Evolutionary conservation across 2,797 vertebrate species (phyloP).

Genomic region (Lithobates pipiens): DNA sequence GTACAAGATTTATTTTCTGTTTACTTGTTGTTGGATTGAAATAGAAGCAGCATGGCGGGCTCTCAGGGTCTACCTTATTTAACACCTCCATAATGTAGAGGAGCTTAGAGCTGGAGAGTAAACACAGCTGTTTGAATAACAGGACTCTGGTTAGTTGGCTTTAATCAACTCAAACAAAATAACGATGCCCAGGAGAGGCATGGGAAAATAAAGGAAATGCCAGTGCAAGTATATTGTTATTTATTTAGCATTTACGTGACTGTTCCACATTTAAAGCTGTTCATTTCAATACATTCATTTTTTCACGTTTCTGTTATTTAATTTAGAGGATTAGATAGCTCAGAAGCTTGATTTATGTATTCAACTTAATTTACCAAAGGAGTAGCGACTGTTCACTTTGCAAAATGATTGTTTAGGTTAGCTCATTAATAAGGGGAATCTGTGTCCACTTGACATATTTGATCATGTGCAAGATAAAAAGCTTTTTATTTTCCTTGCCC

Average conservation of each 20-base stretch:
- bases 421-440: not conserved
- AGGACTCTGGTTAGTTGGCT: constrained; percentile 40
- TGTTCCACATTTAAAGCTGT: constrained; percentile 1
- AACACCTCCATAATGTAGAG: constrained; percentile 40
- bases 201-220: constrained; percentile 47
- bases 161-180: constrained; percentile 51
- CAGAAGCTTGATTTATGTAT: not conserved
- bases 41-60: constrained; percentile 13
- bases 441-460: not conserved
- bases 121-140: constrained; percentile 52
- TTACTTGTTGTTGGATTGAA: constrained; percentile 28
- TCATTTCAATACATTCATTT: not conserved
- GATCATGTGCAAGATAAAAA: too few relatives aligned
- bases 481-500: too few relatives aligned
- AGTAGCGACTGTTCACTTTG: not conserved
- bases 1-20: constrained; percentile 40
- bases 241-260: constrained; percentile 34
- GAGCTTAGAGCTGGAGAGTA: constrained; percentile 47
- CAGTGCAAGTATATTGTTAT: constrained; percentile 31
- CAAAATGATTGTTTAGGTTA: not conserved
- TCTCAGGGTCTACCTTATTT: constrained; percentile 32
- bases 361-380: not conserved
- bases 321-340: not conserved
- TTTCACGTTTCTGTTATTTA: constrained; percentile 1
- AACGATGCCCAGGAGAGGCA: constrained; percentile 27